Conservation (phyloP, 2,888 invertebrate species). For the Neocrepidodera transversa region DNA sequence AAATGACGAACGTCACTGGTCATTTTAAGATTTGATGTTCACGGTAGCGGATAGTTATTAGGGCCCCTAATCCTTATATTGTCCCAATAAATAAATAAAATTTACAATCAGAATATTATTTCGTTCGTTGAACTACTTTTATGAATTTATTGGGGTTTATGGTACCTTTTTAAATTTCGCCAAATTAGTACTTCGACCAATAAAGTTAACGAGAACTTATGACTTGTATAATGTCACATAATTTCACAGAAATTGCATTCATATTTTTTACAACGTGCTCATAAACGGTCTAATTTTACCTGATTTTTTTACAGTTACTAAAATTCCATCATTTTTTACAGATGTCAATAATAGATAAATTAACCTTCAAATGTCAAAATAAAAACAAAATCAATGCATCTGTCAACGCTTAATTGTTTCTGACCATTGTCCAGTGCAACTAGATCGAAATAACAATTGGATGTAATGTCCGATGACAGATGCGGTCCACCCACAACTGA, state of each 20-base stretch:
- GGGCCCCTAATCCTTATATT: slow-evolving; percentile 36
- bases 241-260: slow-evolving; percentile 13
- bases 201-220: slow-evolving; percentile 7
- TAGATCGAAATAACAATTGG: slow-evolving; percentile 44
- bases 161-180: slow-evolving; percentile 25
- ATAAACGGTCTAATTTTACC: no score
- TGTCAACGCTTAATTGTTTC: not conserved
- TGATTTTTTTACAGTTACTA: no score
- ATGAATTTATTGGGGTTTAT: slow-evolving; percentile 39
- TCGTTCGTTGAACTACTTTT: slow-evolving; percentile 42
- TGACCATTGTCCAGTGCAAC: slow-evolving; percentile 30
- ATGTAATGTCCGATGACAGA: slow-evolving; percentile 57
- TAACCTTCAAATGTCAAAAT: not conserved
- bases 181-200: slow-evolving; percentile 31
- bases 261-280: slow-evolving; percentile 8
- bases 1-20: slow-evolving; percentile 28
- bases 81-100: slow-evolving; percentile 40
- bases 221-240: slow-evolving; percentile 13
- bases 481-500: slow-evolving; percentile 54
- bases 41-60: slow-evolving; percentile 40
- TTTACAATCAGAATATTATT: slow-evolving; percentile 34
- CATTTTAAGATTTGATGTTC: slow-evolving; percentile 24
- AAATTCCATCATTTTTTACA: no score
- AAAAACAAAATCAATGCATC: slow-evolving; percentile 7
- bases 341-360: no score